Base-by-base conservation (phyloP, 2,888 invertebrate species). In the Pristionchus exspectatus region DNA sequence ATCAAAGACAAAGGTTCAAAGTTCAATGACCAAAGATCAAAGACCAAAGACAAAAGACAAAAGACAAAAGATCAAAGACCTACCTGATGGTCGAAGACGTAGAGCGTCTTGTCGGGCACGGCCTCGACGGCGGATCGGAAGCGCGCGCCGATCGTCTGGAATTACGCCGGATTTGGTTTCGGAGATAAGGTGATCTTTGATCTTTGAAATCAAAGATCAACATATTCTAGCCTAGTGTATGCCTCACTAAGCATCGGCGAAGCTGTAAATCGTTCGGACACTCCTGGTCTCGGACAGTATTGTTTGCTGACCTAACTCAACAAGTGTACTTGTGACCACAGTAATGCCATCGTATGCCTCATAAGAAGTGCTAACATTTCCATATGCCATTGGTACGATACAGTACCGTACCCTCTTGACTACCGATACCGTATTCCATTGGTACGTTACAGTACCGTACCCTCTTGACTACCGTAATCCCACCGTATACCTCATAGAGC, bases 61-160 rank as follows among this genome's bases (percentile, higher is more conserved):
- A 59, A 18, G 21, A 59, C 21, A 10, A 59, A 21, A 2, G 59
- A 59, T 59, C 18, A 54, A 54, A 18, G 54, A 54, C 21, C 30
- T 3, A 74, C 77, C 77, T 90, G 88, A 27, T 90, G 83, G 38
- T 83, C 69, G 74, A 90, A 90, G 30, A 90, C 59, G 90, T 87
- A 87, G 21, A 87, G 54, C 24, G 72, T 84, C 77, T 84, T 86
- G 83, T 90, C 90, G 38, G 90, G 90, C 24, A 88, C 89, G 21
- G 81, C 84, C 56, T 90, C 90, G 24, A 81, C 88, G 16, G 74
- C 88, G 18, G 30, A 27, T 0, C 90, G 90, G 69, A 90, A 88
- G 30, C 90, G 87, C 3, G 88, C 54, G 4, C 90, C 83, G 72
- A 90, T 89, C 27, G 90, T 90, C 56, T 90, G 87, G 1, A 87